A percentile compares a stretch with the other conserved stretches of the same genome.
phyloP scores from a whole-genome alignment of 2,797 vertebrate species.

The Molossus alvarezi region DNA sequence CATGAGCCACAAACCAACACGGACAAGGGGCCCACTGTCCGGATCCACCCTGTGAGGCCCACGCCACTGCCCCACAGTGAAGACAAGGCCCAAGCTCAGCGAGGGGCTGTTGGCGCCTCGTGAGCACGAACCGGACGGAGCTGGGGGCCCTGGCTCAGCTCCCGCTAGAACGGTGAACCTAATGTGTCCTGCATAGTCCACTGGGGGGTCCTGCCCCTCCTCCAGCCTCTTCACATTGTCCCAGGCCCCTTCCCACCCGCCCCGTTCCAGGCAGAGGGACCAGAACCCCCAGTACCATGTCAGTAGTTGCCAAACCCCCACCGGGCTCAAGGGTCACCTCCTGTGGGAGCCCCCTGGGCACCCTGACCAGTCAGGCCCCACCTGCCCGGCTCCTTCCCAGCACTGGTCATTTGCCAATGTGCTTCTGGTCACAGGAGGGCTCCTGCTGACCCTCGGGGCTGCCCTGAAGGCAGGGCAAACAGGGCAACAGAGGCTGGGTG shows the following conservation, averaged over 20 bases:
- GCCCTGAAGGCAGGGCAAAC: rapidly evolving
- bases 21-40: neutral
- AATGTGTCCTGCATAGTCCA: too few species aligned
- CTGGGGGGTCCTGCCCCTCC: neutral
- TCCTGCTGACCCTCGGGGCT: neutral
- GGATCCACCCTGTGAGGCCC: neutral
- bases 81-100: neutral
- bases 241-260: neutral
- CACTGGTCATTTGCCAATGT: rapidly evolving
- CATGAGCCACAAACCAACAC: neutral
- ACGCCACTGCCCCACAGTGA: neutral
- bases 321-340: neutral
- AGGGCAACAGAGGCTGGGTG: neutral
- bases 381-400: neutral
- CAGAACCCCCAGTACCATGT: neutral
- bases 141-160: neutral
- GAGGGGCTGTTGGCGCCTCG: too few species aligned
- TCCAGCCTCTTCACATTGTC: neutral
- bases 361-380: neutral
- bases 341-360: neutral
- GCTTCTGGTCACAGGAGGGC: neutral
- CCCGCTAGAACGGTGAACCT: neutral
- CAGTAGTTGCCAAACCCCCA: neutral
- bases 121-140: neutral
- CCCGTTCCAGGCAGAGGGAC: neutral